These are phyloP conservation scores for Dendrocopos noguchii DNA, from an alignment of 2,113 vertebrate species.

Conservation along the genomic window DNA sequence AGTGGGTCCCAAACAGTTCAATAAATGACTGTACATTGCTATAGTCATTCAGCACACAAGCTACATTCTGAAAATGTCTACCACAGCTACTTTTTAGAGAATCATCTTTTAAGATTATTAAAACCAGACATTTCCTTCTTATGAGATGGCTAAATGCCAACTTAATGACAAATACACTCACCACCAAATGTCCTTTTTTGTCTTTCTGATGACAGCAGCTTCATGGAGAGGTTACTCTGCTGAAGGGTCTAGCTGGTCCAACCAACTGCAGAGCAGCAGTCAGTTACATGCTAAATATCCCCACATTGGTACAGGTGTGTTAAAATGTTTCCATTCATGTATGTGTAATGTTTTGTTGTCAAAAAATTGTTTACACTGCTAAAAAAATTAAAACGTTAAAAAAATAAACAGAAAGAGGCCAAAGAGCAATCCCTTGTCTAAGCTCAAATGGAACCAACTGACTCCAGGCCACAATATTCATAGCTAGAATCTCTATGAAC, in stretches of 20 bases:
- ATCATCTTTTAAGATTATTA: neutral
- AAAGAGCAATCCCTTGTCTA: neutral
- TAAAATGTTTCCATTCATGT: neutral
- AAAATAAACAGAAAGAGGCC: neutral
- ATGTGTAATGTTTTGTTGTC: neutral
- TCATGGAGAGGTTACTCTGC: neutral
- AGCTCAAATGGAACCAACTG: neutral
- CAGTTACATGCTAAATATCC: neutral
- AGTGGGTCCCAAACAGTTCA: neutral
- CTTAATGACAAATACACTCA: neutral
- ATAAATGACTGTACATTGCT: neutral
- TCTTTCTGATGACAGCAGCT: neutral
- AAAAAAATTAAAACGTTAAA: neutral
- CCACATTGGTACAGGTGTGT: neutral
- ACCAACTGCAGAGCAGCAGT: neutral
- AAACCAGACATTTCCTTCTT: conserved; percentile 4
- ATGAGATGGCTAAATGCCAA: neutral
- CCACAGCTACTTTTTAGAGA: neutral
- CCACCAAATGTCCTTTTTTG: neutral
- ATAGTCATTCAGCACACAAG: neutral
- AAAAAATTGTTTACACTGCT: neutral
- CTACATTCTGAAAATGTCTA: neutral
- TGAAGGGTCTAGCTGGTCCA: neutral
- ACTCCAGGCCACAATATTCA: neutral
- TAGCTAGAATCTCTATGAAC: neutral